Evolutionary conservation across 53 echinoderm and acorn worm species (phyloP), one percentile per base, ranked within the genome.

Genomic region (Patiria pectinifera): DNA sequence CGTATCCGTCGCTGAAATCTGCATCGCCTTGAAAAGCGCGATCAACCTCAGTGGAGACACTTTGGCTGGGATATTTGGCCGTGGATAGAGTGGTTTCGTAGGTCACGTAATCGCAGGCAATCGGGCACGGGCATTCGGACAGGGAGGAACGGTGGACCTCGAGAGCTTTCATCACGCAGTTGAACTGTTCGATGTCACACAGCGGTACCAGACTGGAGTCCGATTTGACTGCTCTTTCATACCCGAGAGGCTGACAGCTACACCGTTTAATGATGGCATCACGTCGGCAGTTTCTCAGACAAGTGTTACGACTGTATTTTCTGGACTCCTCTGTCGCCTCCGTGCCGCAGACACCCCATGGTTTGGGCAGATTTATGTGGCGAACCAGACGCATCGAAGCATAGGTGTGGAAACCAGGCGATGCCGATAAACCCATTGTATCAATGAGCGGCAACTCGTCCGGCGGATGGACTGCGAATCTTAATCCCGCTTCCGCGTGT

Each of bases 321-420:
- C 15, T 18, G 5, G 62, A 58, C 0, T 84, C 69, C 2, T 62
- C 8, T 25, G 14, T 60, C 6, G 0, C 84, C 18, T 48, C 48
- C 14, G 82, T 72, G 71, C 72, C 71, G 44, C 92, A 92, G 5
- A 77, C 78, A 21, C 92, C 92, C 85, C 85, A 85, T 15, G 92
- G 92, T 76, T 85, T 35, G 26, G 78, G 62, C 45, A 92, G 85
- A 58, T 74, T 75, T 49, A 6, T 61, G 76, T 77, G 85, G 62
- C n/a, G 76, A 18, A 69, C 48, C 77, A 69, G 44, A 14, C 92
- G 84, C 76, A 92, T 78, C 11, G 92, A 62, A 3, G 48, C 85
- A 45, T 84, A 92, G 45, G 92, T 92, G 63, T 92, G 92, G 23
- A 61, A 92, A n/a, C 85, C 92, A 35, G 92, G 92, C 11, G 92